Evolutionary conservation across 2,888 invertebrate species (phyloP), one percentile per base, ranked within the genome.

Genomic region (Eustalomyia histrio): DNA sequence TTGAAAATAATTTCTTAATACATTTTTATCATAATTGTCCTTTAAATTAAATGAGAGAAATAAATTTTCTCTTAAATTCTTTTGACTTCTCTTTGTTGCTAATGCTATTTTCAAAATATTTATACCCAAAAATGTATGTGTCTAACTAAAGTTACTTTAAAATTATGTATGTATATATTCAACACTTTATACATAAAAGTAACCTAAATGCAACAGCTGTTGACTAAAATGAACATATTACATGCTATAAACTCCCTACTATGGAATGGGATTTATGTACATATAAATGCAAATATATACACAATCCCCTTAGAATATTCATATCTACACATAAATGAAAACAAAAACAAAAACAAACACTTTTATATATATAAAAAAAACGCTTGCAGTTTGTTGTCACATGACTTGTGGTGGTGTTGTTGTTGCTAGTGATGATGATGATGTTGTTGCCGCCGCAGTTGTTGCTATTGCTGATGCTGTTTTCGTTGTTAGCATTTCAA

Each of bases 201-300:
- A 71, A 71, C 79, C 75, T 47, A 60, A 75, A 80, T 75, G 74
- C 61, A 80, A 80, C 79, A 80, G 79, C 79, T 80, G 79, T 80
- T 75, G 47, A 64, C 47, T 10, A 35, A 67, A 72, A 33, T 6
- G 21, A 18, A 52, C 33, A 69, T 29, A 6, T 4, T 29, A 29
- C 29, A 6, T 29, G 7, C 29, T 21, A 58, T 12, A 47, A 61
- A 52, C 50, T 71, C 52, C 71, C 60, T 53, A 17, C 53, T 53
- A 55, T n/a, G 39, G 24, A 72, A 72, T 53, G 17, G 61, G 61
- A 35, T 33, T 53, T 63, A 29, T 47, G 43, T n/a, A n/a, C 43
- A 47, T 47, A 47, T 39, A 47, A n/a, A 47, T 47, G 43, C 43
- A n/a, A 47, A 47, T 43, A 43, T 43, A 39, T 53, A 8, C 33